Evolutionary conservation across 2,888 invertebrate species (phyloP), one percentile per base, ranked within the genome.

Genomic region (Calameuta filiformis): DNA sequence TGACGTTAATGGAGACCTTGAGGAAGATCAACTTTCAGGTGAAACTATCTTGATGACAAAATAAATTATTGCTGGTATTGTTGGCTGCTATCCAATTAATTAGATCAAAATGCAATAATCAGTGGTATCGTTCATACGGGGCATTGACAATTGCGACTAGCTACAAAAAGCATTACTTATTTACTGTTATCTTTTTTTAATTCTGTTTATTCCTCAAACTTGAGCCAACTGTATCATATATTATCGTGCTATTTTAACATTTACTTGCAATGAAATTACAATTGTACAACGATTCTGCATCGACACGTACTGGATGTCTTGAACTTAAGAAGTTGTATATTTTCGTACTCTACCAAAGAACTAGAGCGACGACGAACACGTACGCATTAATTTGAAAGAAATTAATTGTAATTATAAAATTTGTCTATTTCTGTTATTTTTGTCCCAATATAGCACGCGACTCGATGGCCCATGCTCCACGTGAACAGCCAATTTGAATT

Each of bases 401-500:
- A 56, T 56, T 56, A 56, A 56, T 56, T 56, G 23, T 56, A 56
- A 56, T 56, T 23, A 56, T 56, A 56, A 9, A 23, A 56, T 56
- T 56, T 56, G 6, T 56, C 23, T 23, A 9, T 56, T 56, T 56
- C 56, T 56, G 9, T 56, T 56, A 9, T 56, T 56, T 56, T 23
- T 56, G 6, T 56, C 23, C 56, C 23, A 9, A 23, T 56, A 23
- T 56, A 15, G 40, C 15, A 15, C 15, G 40, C 15, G 56, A 56
- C 56, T 56, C 9, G 31, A 34, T 71, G 71, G 34, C 71, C 31
- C 31, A n/a, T 74, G 74, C 74, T 74, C 74, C 74, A 81, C 75
- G 83, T 82, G 84, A 85, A 83, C 82, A 80, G 79, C 81, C 76
- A 82, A 80, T 79, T 83, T 80, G 77, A 75, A 75, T 80, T 75